Conservation (phyloP, 2,113 vertebrate species). For the Loxodonta africana region DNA sequence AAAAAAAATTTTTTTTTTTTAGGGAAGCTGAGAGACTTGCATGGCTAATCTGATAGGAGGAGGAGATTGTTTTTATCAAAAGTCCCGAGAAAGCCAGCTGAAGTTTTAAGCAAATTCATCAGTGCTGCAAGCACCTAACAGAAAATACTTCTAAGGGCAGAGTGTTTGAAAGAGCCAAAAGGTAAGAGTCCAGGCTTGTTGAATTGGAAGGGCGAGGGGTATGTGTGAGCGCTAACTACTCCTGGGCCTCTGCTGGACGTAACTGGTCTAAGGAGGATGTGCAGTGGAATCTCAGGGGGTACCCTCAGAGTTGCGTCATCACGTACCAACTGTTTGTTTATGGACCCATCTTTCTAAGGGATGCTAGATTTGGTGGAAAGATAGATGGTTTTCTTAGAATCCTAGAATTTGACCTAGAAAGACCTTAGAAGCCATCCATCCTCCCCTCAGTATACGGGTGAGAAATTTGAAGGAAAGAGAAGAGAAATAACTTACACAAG, state of each 20-base stretch:
- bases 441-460: not conserved
- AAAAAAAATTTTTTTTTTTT: too few relatives aligned
- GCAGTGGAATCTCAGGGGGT: not conserved
- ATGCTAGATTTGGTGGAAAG: not conserved
- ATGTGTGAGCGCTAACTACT: too few relatives aligned
- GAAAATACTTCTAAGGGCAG: not conserved
- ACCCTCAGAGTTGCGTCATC: too few relatives aligned
- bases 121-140: not conserved
- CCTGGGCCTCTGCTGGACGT: not conserved
- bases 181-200: not conserved
- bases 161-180: not conserved
- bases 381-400: not conserved
- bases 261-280: accelerated
- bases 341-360: not conserved
- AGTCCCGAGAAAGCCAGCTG: not conserved
- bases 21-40: not conserved
- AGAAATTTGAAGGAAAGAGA: not conserved
- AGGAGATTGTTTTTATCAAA: not conserved
- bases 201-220: not conserved
- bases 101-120: not conserved
- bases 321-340: not conserved
- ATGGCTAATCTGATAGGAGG: not conserved
- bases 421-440: not conserved
- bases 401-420: not conserved
- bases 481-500: not conserved